Conservation (phyloP, 2,888 invertebrate genomes). For the Hyppa rectilinea region DNA sequence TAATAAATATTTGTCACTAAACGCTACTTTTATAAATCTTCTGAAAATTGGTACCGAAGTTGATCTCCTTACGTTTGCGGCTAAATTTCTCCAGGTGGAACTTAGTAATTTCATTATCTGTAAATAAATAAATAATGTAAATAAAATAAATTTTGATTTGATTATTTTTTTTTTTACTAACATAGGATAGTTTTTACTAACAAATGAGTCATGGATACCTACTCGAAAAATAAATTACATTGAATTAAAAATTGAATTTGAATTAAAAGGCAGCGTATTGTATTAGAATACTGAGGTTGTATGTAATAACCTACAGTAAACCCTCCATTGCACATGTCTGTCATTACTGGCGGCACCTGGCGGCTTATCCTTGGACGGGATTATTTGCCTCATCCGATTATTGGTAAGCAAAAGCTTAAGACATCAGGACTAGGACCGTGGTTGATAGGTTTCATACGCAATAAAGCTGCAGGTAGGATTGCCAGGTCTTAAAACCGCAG, state of each 20-base stretch:
- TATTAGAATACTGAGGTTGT: background rate
- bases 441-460: too few relatives aligned
- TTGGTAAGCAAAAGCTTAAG: too few relatives aligned
- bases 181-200: too few relatives aligned
- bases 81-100: conserved; percentile 80
- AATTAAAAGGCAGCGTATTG: background rate
- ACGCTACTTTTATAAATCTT: conserved; percentile 85
- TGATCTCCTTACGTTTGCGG: conserved; percentile 73
- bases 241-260: too few relatives aligned
- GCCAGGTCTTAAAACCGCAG: too few relatives aligned
- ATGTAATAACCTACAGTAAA: background rate
- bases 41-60: conserved; percentile 69
- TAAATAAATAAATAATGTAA: conserved; percentile 57
- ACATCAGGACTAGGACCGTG: too few relatives aligned
- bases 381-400: background rate
- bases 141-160: background rate
- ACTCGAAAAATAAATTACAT: too few relatives aligned
- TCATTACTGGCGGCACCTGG: background rate
- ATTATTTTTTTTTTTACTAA: too few relatives aligned
- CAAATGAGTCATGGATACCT: too few relatives aligned
- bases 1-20: conserved; percentile 93
- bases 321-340: too few relatives aligned
- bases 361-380: background rate
- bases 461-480: background rate
- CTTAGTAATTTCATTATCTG: conserved; percentile 76